Base-by-base conservation (phyloP, 1,140 invertebrate species). In the Drosophila tristis region DNA sequence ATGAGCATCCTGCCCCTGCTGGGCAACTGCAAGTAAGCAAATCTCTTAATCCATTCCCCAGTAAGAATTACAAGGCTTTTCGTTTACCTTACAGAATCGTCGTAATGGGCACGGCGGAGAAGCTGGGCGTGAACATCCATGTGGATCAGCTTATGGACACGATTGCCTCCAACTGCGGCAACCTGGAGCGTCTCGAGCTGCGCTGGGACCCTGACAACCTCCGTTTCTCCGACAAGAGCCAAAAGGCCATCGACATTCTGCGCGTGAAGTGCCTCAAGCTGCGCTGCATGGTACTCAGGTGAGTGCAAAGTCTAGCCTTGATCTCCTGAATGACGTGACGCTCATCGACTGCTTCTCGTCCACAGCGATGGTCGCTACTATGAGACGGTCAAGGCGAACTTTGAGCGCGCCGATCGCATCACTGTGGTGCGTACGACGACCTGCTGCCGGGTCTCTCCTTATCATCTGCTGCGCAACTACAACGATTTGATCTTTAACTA, bases 361-460 rank as follows among this genome's bases (percentile, higher is more conserved):
- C 39, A 39, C 47, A 99, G 98, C 92, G 99, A 99, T 92, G 99
- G 99, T 3, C 96, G 99, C 59, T 99, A 99, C 92, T 99, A 99
- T 91, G 99, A 99, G 93, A 97, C 99, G 73, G 98, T 99, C 11
- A 99, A 99, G 92, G 98, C 98, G 0, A 99, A 99, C 92, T 99
- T 99, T 91, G 99, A 99, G 92, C 94, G 99, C 81, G 99, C 99
- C 3, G 98, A 99, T 92, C 94, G 99, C 74, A 95, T 95, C 49
- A 99, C 98, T 1, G 98, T 99, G 11, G 98, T 99, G 0, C 93
- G 99, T 26, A 99, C 98, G 8, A 97, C 97, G 7, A 99, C 97
- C 39, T 98, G 97, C 92, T 99, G 97, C 92, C 93, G 96, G 68
- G 96, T 98, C 0, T 97, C 97, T 0, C 96, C 97, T 74, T 98